A percentile compares a stretch with the other conserved stretches of the same genome.
These are phyloP conservation scores for Sturnira hondurensis DNA, from an alignment of 2,113 vertebrate species.

Conservation along the genomic window DNA sequence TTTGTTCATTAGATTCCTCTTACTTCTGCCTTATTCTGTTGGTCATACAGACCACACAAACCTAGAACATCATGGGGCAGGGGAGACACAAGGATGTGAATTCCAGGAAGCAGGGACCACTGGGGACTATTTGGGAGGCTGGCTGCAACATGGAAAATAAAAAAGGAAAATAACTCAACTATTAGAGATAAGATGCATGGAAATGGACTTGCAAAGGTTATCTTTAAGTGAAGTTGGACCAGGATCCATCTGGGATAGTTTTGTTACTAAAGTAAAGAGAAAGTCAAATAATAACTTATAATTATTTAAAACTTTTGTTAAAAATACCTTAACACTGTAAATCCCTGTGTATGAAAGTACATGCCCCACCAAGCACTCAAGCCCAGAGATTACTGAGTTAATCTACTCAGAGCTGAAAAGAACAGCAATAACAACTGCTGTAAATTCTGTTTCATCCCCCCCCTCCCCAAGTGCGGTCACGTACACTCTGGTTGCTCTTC, in stretches of 20 bases:
- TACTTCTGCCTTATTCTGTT: slow-evolving; percentile 2
- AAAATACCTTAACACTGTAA: not conserved
- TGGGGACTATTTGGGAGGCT: not conserved
- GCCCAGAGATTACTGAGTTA: not conserved
- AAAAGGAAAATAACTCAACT: not conserved
- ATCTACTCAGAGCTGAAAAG: not conserved
- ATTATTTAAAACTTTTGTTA: not conserved
- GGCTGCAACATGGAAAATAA: not conserved
- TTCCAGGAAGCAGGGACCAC: not conserved
- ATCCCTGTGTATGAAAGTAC: not conserved
- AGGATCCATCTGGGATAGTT: not conserved
- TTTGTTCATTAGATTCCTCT: too few species aligned
- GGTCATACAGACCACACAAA: not conserved
- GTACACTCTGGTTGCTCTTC: too few species aligned
- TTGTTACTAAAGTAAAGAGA: not conserved
- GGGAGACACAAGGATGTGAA: not conserved
- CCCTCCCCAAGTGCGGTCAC: not conserved
- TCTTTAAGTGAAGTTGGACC: not conserved
- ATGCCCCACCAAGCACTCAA: not conserved
- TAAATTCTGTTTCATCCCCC: not conserved
- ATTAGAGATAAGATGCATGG: not conserved
- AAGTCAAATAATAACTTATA: not conserved
- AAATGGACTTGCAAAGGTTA: not conserved
- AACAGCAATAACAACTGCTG: not conserved
- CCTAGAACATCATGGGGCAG: not conserved